A percentile compares a stretch with the other conserved stretches of the same genome.
Conservation (phyloP, 1,140 invertebrate genomes). For the Atta cephalotes region DNA sequence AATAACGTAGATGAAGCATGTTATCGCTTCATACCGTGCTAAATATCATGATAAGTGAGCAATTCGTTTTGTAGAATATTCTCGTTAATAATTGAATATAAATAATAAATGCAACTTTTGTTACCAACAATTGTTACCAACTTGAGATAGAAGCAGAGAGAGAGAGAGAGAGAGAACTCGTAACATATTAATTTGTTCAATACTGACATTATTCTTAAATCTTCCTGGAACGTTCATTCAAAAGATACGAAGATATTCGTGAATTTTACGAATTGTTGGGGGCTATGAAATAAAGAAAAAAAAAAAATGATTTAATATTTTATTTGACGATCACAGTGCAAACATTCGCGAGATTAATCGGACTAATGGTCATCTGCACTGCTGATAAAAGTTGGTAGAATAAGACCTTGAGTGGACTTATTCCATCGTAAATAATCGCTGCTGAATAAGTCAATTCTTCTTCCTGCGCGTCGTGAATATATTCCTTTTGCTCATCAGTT, state of each 20-base stretch:
- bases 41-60: neutral
- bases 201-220: conserved; percentile 3
- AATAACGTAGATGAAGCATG: conserved; percentile 13
- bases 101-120: conserved; percentile 22
- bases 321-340: neutral
- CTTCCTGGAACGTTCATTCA: neutral
- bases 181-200: conserved; percentile 39
- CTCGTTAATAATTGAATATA: conserved; percentile 22
- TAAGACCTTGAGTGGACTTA: conserved; percentile 55
- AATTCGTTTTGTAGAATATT: conserved; percentile 20
- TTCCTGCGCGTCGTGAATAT: neutral
- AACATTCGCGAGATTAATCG: conserved; percentile 47
- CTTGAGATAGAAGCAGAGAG: neutral
- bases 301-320: conserved; percentile 25
- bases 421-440: conserved; percentile 58
- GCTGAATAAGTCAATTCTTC: conserved; percentile 47
- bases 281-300: neutral
- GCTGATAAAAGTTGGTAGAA: conserved; percentile 52
- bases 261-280: neutral
- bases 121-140: neutral
- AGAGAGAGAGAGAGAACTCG: neutral
- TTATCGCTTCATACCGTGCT: neutral
- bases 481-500: conserved; percentile 21
- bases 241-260: neutral
- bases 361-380: conserved; percentile 38